These are phyloP conservation scores for Euspilapteryx auroguttella DNA, from an alignment of 2,888 invertebrate species.

Conservation along the genomic window DNA sequence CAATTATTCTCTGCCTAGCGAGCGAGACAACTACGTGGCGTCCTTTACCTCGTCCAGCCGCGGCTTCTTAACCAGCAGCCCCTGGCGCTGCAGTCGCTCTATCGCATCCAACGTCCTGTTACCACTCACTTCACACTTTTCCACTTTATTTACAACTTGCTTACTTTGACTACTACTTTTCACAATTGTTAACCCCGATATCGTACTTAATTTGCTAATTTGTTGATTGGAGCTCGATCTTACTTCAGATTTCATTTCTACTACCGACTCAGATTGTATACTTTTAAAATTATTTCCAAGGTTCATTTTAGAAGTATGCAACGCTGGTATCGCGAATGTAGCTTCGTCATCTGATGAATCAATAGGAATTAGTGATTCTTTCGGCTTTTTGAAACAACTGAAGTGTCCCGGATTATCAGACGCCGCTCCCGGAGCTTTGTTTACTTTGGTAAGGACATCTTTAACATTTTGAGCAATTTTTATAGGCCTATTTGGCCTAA, in stretches of 20 bases:
- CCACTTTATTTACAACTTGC: constrained; percentile 25
- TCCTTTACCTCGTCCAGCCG: constrained; percentile 26
- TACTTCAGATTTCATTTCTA: constrained; percentile 20
- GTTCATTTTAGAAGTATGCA: constrained; percentile 22
- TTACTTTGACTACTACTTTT: constrained; percentile 27
- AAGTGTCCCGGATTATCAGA: constrained; percentile 26
- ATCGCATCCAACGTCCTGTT: constrained; percentile 39
- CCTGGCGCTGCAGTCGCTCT: constrained; percentile 42
- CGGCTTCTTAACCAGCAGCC: constrained; percentile 44
- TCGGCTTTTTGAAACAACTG: constrained; percentile 43
- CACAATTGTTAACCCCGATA: constrained; percentile 30
- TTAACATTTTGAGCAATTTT: constrained; percentile 30
- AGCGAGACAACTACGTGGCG: too few species aligned
- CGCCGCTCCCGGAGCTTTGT: constrained; percentile 18
- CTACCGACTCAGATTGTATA: too few species aligned
- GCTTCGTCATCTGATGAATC: constrained; percentile 19
- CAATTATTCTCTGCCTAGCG: too few species aligned
- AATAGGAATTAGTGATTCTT: constrained; percentile 29
- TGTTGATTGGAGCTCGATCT: constrained; percentile 26
- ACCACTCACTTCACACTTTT: constrained; percentile 23
- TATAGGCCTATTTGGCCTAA: constrained; percentile 19
- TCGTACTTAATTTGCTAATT: constrained; percentile 25
- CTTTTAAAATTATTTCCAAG: too few species aligned
- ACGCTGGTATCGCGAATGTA: too few species aligned
- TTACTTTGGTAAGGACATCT: constrained; percentile 18